Evolutionary conservation across 2,888 invertebrate species (phyloP).

Genomic region (Habroteleia sp.): DNA sequence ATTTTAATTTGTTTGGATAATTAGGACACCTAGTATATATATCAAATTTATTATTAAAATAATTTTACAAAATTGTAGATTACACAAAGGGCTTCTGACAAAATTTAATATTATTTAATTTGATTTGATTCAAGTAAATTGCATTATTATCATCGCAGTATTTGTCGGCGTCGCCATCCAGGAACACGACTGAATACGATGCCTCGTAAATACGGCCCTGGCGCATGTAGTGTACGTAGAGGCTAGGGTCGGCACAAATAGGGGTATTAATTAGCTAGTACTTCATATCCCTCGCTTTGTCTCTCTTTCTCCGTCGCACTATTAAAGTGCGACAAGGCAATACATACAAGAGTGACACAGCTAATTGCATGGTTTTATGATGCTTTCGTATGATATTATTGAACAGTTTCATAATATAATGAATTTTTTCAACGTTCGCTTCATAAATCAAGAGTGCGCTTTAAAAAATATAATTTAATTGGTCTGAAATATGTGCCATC

Average conservation of each 20-base stretch:
- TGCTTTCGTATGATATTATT: conserved; percentile 69
- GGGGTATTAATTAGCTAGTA: conserved; percentile 81
- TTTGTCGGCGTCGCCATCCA: conserved; percentile 19
- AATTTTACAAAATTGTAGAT: no score
- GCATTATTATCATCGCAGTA: conserved; percentile 13
- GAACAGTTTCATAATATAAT: conserved; percentile 54
- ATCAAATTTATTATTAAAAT: no score
- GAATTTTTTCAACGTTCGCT: conserved; percentile 32
- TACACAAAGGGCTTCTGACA: no score
- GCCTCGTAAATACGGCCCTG: conserved; percentile 69
- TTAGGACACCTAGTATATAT: no score
- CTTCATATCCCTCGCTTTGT: conserved; percentile 73
- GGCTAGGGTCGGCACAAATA: conserved; percentile 79
- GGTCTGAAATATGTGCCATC: conserved; percentile 25
- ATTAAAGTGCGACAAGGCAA: conserved; percentile 77
- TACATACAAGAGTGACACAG: conserved; percentile 78
- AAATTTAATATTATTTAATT: neutral
- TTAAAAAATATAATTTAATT: conserved; percentile 38
- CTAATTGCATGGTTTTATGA: conserved; percentile 80
- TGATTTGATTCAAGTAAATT: neutral
- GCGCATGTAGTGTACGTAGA: conserved; percentile 61
- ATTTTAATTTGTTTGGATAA: no score
- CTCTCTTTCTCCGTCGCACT: conserved; percentile 52
- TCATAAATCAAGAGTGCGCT: conserved; percentile 24
- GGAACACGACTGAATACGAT: conserved; percentile 35